Evolutionary conservation across 1,140 invertebrate species (phyloP).

Genomic region (Oscheius sp.): DNA sequence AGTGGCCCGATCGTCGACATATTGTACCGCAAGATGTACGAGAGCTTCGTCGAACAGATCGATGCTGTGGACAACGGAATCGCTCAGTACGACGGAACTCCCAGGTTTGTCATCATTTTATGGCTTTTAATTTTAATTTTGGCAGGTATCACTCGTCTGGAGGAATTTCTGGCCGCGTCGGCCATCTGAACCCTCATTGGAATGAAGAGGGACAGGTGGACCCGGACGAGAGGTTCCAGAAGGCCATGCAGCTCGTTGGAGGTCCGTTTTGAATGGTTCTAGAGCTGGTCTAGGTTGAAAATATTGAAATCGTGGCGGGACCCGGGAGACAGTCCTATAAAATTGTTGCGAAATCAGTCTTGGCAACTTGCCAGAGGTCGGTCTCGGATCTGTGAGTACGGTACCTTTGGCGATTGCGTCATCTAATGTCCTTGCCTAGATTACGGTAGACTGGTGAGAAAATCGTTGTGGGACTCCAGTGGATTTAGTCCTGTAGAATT

Average conservation of each 20-base stretch:
- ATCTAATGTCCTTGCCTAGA: too few relatives aligned
- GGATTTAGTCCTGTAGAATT: too few relatives aligned
- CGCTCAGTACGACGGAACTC: conserved; percentile 72
- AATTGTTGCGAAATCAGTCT: too few relatives aligned
- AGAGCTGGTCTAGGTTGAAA: too few relatives aligned
- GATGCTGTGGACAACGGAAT: conserved; percentile 96
- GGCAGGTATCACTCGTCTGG: conserved; percentile 31
- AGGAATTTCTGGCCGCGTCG: conserved; percentile 69
- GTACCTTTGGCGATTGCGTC: too few relatives aligned
- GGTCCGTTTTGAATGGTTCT: neutral
- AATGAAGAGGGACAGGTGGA: conserved; percentile 67
- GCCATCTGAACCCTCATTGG: conserved; percentile 80
- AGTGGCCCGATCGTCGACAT: conserved; percentile 15
- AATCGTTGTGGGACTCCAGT: too few relatives aligned
- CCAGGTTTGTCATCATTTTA: conserved; percentile 62
- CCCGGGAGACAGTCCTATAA: too few relatives aligned
- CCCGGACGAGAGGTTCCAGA: conserved; percentile 62
- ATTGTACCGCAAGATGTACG: conserved; percentile 82
- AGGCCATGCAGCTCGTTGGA: conserved; percentile 77
- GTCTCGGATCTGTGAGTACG: too few relatives aligned
- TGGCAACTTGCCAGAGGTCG: too few relatives aligned
- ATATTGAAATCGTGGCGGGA: too few relatives aligned
- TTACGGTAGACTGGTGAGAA: too few relatives aligned
- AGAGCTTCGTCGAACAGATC: conserved; percentile 84
- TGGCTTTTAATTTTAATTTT: conserved; percentile 5